Evolutionary conservation across 2,888 invertebrate genomes (phyloP).

Genomic region (Opisthograptis luteolata): DNA sequence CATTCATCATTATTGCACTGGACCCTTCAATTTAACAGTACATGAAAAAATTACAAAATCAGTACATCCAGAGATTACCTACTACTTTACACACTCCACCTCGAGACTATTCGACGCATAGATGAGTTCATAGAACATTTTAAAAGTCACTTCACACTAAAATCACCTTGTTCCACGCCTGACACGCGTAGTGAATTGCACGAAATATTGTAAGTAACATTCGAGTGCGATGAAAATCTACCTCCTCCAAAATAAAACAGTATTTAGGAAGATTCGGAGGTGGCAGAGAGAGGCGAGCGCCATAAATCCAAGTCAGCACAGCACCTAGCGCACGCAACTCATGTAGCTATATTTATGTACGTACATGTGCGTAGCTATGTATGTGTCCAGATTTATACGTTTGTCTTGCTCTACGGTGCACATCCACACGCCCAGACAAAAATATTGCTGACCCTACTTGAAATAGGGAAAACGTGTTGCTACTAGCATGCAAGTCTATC

Average conservation of each 20-base stretch:
- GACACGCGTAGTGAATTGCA: too few species aligned
- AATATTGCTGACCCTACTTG: slow-evolving; percentile 48
- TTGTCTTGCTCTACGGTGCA: slow-evolving; percentile 57
- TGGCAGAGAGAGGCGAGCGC: slow-evolving; percentile 53
- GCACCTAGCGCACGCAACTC: slow-evolving; percentile 63
- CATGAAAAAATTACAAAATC: too few species aligned
- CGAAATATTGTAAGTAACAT: too few species aligned
- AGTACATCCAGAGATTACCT: too few species aligned
- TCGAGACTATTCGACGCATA: too few species aligned
- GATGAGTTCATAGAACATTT: too few species aligned
- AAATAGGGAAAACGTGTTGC: slow-evolving; percentile 33
- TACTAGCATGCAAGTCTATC: slow-evolving; percentile 18
- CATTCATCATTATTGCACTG: too few species aligned
- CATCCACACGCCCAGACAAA: slow-evolving; percentile 55
- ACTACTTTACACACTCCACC: too few species aligned
- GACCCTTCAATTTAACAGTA: too few species aligned
- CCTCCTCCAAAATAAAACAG: slow-evolving; percentile 15
- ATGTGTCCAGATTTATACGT: slow-evolving; percentile 66
- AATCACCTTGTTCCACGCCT: too few species aligned
- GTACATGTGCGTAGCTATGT: slow-evolving; percentile 44
- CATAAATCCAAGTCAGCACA: slow-evolving; percentile 64
- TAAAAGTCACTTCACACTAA: too few species aligned
- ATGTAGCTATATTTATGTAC: not conserved
- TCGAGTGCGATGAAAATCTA: not conserved
- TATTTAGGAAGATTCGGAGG: slow-evolving; percentile 57